Percentiles rank a stretch among this genome's conserved stretches.
Conservation (phyloP, 2,113 vertebrate genomes). For the Protomyctophum bolini region DNA sequence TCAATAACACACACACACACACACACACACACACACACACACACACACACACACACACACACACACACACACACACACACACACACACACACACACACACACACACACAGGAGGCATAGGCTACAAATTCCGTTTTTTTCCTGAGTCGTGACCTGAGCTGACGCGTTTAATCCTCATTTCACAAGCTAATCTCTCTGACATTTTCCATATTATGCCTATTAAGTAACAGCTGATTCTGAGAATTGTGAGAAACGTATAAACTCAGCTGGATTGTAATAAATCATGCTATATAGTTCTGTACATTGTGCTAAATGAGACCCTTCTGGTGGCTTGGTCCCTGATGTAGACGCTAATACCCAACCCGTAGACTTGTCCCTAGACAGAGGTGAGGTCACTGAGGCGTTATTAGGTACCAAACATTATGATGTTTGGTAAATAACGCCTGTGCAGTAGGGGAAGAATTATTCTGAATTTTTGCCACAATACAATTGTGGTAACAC, state of each 20-base stretch:
- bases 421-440: no score
- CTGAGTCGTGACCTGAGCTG: not conserved
- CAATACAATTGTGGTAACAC: no score
- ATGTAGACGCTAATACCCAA: not conserved
- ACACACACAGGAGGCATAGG: not conserved
- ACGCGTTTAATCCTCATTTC: not conserved
- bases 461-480: no score
- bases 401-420: no score
- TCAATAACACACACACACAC: not conserved
- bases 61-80: not conserved
- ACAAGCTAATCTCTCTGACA: not conserved
- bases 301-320: no score
- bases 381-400: no score
- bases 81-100: not conserved
- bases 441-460: no score
- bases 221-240: not conserved
- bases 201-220: not conserved
- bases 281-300: not conserved
- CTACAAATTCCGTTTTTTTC: not conserved
- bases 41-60: not conserved
- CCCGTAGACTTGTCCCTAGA: no score
- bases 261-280: not conserved
- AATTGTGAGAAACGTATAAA: not conserved
- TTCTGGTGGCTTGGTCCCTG: not conserved
- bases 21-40: not conserved